These are phyloP conservation scores for Listronotus bonariensis DNA, from an alignment of 1,140 invertebrate genomes.

Conservation along the genomic window DNA sequence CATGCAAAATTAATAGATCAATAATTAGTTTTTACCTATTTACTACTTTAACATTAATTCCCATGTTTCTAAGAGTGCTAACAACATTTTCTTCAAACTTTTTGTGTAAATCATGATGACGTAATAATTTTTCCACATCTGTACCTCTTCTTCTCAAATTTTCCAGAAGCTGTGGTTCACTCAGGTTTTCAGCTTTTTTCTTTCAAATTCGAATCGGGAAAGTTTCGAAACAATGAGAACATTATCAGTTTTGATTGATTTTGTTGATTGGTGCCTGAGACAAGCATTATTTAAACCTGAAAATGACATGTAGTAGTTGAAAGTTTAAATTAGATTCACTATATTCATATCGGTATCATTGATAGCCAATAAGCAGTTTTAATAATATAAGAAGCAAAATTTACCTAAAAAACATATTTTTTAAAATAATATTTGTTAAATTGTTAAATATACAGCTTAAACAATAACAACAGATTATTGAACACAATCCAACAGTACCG, in stretches of 20 bases:
- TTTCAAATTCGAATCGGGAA: slow-evolving; percentile 88
- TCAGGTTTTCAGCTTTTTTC: slow-evolving; percentile 68
- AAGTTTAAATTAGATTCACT: too few relatives aligned
- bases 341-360: too few relatives aligned
- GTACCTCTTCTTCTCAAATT: slow-evolving; percentile 76
- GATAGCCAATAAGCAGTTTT: too few relatives aligned
- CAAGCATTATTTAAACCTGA: slow-evolving; percentile 40
- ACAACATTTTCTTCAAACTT: slow-evolving; percentile 72
- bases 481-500: too few relatives aligned
- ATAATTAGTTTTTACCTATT: too few relatives aligned
- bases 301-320: too few relatives aligned
- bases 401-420: too few relatives aligned
- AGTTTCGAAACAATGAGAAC: slow-evolving; percentile 86
- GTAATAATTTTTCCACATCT: slow-evolving; percentile 77
- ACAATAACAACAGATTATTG: too few relatives aligned
- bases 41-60: slow-evolving; percentile 80
- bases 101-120: slow-evolving; percentile 80
- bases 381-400: too few relatives aligned
- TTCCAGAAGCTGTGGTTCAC: slow-evolving; percentile 70
- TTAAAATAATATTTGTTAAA: too few relatives aligned
- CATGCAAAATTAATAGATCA: too few relatives aligned
- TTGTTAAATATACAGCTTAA: too few relatives aligned
- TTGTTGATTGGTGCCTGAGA: slow-evolving; percentile 23
- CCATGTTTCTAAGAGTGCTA: slow-evolving; percentile 68
- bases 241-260: slow-evolving; percentile 56